phyloP scores from a whole-genome alignment of 2,888 invertebrate species.

The Sinelater perroti region DNA sequence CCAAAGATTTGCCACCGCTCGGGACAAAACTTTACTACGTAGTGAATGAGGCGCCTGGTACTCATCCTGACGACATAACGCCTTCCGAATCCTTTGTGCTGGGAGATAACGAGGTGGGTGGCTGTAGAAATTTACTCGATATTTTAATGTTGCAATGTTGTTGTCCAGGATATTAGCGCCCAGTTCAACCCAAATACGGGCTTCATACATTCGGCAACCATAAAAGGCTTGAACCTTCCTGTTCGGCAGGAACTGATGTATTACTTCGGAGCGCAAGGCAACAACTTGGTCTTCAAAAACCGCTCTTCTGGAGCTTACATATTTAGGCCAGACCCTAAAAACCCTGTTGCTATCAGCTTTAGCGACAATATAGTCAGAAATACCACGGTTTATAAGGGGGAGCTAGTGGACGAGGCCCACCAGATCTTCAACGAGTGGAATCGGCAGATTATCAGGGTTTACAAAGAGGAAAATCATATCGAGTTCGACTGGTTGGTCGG shows the following conservation, averaged over 20 bases:
- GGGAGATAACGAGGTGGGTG: constrained; percentile 10
- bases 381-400: constrained; percentile 55
- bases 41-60: not conserved
- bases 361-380: constrained; percentile 45
- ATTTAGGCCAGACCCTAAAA: constrained; percentile 67
- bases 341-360: constrained; percentile 48
- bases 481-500: constrained; percentile 73
- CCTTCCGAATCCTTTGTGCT: constrained; percentile 5
- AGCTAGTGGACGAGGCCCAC: constrained; percentile 68
- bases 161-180: constrained; percentile 52
- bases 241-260: constrained; percentile 75
- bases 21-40: constrained; percentile 73
- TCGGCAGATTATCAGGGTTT: constrained; percentile 68
- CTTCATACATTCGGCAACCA: constrained; percentile 60
- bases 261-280: constrained; percentile 68
- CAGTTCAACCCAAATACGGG: constrained; percentile 61
- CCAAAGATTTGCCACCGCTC: constrained; percentile 70
- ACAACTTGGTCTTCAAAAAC: constrained; percentile 60
- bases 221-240: constrained; percentile 58
- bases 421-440: constrained; percentile 71
- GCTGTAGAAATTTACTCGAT: not conserved
- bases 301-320: constrained; percentile 77
- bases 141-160: not conserved
- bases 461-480: constrained; percentile 61
- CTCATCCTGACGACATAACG: not conserved